phyloP scores from a whole-genome alignment of 2,888 invertebrate genomes.

The Mycalesis mineus region DNA sequence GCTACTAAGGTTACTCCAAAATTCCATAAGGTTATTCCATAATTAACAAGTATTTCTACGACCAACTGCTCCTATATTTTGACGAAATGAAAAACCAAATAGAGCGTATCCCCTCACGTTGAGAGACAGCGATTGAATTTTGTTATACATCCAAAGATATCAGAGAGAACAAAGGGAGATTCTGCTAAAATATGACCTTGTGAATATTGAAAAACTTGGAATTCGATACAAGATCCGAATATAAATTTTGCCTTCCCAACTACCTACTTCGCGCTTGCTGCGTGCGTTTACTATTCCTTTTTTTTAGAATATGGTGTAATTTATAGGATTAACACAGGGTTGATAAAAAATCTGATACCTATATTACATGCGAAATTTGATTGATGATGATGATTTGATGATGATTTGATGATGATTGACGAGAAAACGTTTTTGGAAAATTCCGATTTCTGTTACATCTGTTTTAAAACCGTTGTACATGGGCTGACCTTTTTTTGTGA shows the following conservation, averaged over 20 bases:
- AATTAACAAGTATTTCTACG: not conserved
- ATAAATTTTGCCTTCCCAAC: conserved; percentile 11
- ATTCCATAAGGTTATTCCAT: no score
- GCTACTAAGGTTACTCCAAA: no score
- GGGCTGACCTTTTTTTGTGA: no score
- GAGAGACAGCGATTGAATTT: not conserved
- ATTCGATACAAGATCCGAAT: conserved; percentile 20
- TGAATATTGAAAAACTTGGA: conserved; percentile 26
- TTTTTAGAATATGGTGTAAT: no score
- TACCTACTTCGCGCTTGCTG: not conserved
- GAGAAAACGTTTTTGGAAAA: no score
- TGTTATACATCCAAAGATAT: not conserved
- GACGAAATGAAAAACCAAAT: not conserved
- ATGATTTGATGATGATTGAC: no score
- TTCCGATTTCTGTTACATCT: no score
- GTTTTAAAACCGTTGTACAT: no score
- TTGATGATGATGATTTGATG: no score
- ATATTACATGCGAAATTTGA: no score
- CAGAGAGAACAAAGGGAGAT: conserved; percentile 8
- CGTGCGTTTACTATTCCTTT: not conserved
- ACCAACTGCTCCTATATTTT: not conserved
- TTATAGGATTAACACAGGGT: no score
- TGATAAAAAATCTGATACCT: no score
- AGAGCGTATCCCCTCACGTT: not conserved
- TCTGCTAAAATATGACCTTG: conserved; percentile 16